phyloP scores from a whole-genome alignment of 1,140 invertebrate species.

The Drosophila pandora region DNA sequence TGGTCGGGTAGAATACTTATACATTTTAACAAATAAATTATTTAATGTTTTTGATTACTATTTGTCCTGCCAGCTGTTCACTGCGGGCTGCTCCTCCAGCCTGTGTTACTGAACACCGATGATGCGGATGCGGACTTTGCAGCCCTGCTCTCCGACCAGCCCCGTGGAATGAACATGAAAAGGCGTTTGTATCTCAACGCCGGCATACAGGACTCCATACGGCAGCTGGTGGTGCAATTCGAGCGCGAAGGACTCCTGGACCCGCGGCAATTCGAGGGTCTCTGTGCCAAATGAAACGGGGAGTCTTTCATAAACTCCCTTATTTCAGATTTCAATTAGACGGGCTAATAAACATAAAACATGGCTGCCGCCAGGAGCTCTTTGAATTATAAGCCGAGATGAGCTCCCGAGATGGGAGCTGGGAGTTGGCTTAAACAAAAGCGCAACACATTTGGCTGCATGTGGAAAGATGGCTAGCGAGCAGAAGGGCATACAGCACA shows the following conservation, averaged over 20 bases:
- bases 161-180: slow-evolving; percentile 61
- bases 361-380: slow-evolving; percentile 37
- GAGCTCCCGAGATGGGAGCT: too few species aligned
- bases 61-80: slow-evolving; percentile 50
- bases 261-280: slow-evolving; percentile 29
- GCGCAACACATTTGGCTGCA: slow-evolving; percentile 64
- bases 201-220: slow-evolving; percentile 51
- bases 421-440: slow-evolving; percentile 41
- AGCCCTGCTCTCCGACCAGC: slow-evolving; percentile 47
- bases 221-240: slow-evolving; percentile 45
- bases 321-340: slow-evolving; percentile 67
- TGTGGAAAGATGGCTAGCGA: slow-evolving; percentile 11
- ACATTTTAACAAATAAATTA: not conserved
- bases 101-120: slow-evolving; percentile 59
- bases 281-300: slow-evolving; percentile 8
- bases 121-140: slow-evolving; percentile 66
- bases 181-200: slow-evolving; percentile 50
- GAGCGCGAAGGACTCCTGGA: slow-evolving; percentile 61
- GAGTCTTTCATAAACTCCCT: slow-evolving; percentile 34
- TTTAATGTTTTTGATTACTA: not conserved
- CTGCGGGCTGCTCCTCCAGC: slow-evolving; percentile 55
- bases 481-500: not conserved
- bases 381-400: slow-evolving; percentile 57
- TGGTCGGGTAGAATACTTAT: not conserved
- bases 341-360: slow-evolving; percentile 75